Evolutionary conservation across 2,797 vertebrate species (phyloP).

Genomic region (Onychomys arenicola): DNA sequence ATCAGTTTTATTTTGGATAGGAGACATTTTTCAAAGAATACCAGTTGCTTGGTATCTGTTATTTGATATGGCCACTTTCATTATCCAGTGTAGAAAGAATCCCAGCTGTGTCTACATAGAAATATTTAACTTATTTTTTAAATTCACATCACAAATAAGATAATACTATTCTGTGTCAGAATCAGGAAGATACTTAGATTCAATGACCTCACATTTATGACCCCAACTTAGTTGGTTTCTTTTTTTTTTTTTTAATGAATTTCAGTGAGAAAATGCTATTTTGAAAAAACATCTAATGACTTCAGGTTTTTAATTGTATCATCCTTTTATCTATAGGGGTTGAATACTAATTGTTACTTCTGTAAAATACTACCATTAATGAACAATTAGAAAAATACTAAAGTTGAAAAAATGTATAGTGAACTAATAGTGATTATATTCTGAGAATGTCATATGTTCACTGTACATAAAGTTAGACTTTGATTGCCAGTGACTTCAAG

Average conservation of each 20-base stretch:
- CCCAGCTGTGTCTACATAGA: not conserved
- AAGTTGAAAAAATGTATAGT: not conserved
- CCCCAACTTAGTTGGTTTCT: not conserved
- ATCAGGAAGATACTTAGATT: not conserved
- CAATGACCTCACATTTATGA: not conserved
- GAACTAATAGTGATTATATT: conserved; percentile 1
- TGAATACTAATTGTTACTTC: conserved; percentile 4
- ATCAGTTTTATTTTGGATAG: conserved; percentile 11
- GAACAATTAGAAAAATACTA: conserved; percentile 11
- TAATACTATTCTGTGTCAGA: not conserved
- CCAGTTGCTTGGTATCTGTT: conserved; percentile 1
- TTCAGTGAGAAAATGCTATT: not conserved
- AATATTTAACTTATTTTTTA: conserved; percentile 7
- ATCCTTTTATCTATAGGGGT: not conserved
- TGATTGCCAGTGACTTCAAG: not conserved
- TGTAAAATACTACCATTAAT: conserved; percentile 14
- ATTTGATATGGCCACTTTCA: not conserved
- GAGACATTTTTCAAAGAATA: conserved; percentile 4
- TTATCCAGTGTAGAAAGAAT: not conserved
- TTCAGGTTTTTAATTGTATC: conserved; percentile 3
- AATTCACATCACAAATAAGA: conserved; percentile 1
- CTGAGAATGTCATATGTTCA: conserved; percentile 16
- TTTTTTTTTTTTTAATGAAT: not conserved
- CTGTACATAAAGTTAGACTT: not conserved
- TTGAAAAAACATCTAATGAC: not conserved